phyloP scores from a whole-genome alignment of 92 coral and sea anemone species.

The Heteractis magnifica region DNA sequence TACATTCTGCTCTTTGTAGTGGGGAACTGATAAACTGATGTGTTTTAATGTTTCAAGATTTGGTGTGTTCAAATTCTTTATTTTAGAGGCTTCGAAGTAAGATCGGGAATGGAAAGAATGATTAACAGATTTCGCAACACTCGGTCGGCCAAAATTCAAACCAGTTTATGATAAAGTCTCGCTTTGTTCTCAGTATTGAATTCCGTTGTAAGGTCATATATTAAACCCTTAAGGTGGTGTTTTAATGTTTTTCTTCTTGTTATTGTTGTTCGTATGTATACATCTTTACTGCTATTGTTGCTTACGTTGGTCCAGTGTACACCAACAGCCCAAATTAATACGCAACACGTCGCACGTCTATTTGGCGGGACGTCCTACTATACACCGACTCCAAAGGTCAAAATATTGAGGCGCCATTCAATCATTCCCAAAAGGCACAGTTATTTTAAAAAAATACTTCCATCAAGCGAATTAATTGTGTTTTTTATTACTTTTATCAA shows the following conservation, averaged over 20 bases:
- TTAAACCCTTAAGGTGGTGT: not conserved
- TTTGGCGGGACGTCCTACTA: slow-evolving; percentile 1
- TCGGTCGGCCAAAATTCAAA: not conserved
- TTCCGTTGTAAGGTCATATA: not conserved
- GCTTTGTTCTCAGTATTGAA: not conserved
- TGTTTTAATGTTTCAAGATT: too few relatives aligned
- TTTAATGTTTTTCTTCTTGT: not conserved
- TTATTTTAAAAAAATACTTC: too few relatives aligned
- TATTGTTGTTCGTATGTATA: slow-evolving; percentile 6
- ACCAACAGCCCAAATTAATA: not conserved
- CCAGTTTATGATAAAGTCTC: not conserved
- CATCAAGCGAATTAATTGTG: not conserved
- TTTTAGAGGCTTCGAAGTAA: too few relatives aligned
- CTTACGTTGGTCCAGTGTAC: slow-evolving; percentile 22
- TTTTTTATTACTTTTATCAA: not conserved
- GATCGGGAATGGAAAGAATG: too few relatives aligned
- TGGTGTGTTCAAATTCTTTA: too few relatives aligned
- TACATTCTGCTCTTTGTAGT: too few relatives aligned
- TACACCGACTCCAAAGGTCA: not conserved
- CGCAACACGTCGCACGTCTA: not conserved
- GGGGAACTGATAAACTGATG: too few relatives aligned
- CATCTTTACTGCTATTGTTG: slow-evolving; percentile 15
- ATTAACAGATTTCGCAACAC: too few relatives aligned
- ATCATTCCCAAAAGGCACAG: not conserved
- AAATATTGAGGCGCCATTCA: not conserved